Percentiles rank a stretch among this genome's conserved stretches.
Conservation (phyloP, 1,140 invertebrate species). For the Drosophila subpulchrella region DNA sequence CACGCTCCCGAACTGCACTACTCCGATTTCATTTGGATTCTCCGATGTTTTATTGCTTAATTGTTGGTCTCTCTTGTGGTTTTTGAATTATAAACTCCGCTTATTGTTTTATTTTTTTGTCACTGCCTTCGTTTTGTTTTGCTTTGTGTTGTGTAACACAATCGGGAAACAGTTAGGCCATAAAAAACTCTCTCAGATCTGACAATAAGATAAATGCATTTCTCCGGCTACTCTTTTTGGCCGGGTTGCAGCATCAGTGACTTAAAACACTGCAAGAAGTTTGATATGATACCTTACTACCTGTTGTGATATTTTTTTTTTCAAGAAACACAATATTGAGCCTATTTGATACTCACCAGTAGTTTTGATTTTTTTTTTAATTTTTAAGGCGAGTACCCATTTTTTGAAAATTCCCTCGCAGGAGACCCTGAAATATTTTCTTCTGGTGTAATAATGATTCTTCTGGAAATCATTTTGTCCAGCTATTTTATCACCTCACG, state of each 20-base stretch:
- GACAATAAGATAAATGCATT: slow-evolving; percentile 66
- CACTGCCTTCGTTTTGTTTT: slow-evolving; percentile 48
- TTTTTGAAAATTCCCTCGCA: background rate
- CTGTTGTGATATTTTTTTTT: no score
- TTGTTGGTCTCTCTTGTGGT: slow-evolving; percentile 61
- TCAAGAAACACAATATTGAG: no score
- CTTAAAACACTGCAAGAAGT: slow-evolving; percentile 12
- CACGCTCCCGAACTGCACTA: slow-evolving; percentile 68
- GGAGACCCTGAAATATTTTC: background rate
- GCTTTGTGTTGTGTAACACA: slow-evolving; percentile 64
- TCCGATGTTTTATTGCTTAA: slow-evolving; percentile 73
- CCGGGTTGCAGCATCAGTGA: background rate
- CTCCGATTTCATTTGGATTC: slow-evolving; percentile 54
- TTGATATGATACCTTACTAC: background rate
- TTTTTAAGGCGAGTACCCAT: background rate
- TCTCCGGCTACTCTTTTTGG: slow-evolving; percentile 59
- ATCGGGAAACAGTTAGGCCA: slow-evolving; percentile 72
- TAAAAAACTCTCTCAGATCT: slow-evolving; percentile 64
- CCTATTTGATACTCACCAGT: no score
- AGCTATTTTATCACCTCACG: slow-evolving; percentile 77
- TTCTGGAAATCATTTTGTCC: slow-evolving; percentile 68
- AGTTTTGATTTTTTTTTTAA: no score
- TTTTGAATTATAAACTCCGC: slow-evolving; percentile 49
- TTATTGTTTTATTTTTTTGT: slow-evolving; percentile 23
- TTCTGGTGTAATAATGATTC: slow-evolving; percentile 12